phyloP scores from a whole-genome alignment of 1,140 invertebrate species.

The Aphis gossypii region DNA sequence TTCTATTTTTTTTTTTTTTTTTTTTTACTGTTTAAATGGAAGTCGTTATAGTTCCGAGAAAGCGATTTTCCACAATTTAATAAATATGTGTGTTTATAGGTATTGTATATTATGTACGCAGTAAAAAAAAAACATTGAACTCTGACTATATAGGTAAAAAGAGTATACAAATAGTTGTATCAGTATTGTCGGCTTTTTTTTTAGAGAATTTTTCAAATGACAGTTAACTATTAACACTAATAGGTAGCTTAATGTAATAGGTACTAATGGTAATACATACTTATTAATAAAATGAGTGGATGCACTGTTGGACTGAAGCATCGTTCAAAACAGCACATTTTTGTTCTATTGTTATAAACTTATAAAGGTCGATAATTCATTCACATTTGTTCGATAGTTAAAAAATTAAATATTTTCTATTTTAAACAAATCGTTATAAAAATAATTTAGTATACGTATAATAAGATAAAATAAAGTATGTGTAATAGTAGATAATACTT shows the following conservation, averaged over 20 bases:
- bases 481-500: too few relatives aligned
- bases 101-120: too few relatives aligned
- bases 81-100: neutral
- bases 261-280: neutral
- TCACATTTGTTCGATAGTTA: too few relatives aligned
- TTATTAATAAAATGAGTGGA: neutral
- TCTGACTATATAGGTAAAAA: conserved; percentile 1
- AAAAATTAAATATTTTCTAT: too few relatives aligned
- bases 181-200: neutral
- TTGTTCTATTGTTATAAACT: too few relatives aligned
- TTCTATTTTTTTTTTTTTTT: neutral
- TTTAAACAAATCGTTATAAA: too few relatives aligned
- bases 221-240: neutral
- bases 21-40: neutral
- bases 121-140: neutral
- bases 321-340: too few relatives aligned
- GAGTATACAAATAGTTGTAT: neutral
- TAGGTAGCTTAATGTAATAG: neutral
- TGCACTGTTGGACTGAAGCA: neutral
- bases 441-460: too few relatives aligned
- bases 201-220: neutral
- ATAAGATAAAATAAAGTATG: too few relatives aligned
- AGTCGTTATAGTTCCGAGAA: neutral
- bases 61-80: conserved; percentile 25
- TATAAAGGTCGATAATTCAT: too few relatives aligned